Evolutionary conservation across 92 coral and sea anemone genomes (phyloP).

Genomic region (Muricea muricata): DNA sequence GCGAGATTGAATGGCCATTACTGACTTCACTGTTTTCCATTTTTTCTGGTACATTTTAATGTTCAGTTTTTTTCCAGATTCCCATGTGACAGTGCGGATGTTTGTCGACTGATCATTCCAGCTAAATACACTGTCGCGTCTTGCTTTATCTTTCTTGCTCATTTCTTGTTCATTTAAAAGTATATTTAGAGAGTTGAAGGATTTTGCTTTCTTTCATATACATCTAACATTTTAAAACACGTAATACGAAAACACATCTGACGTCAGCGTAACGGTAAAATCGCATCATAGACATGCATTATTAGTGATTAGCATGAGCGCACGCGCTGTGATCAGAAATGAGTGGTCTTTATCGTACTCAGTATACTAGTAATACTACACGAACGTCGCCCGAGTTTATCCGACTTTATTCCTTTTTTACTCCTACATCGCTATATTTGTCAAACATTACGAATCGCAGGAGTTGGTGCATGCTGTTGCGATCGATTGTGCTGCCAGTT

Average conservation of each 20-base stretch:
- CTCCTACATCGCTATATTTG: no score
- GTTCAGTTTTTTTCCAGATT: conserved; percentile 2
- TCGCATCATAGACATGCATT: no score
- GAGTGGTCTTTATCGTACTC: no score
- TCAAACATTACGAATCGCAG: no score
- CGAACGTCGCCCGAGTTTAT: no score
- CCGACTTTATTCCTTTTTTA: no score
- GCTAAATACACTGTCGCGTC: not conserved
- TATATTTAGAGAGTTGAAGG: no score
- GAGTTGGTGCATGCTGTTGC: no score
- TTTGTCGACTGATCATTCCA: conserved; percentile 23
- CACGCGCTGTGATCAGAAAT: no score
- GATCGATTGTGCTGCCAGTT: no score
- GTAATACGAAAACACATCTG: not conserved
- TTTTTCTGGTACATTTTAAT: not conserved
- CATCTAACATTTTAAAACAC: not conserved
- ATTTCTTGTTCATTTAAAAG: not conserved
- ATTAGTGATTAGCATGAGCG: no score
- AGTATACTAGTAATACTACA: no score
- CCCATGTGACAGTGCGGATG: conserved; percentile 1
- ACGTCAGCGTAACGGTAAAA: not conserved
- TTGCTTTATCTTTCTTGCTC: not conserved
- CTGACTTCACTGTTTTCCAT: not conserved
- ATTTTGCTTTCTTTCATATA: not conserved
- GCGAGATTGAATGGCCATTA: not conserved